phyloP scores from a whole-genome alignment of 1,140 invertebrate genomes.

The Leptestheria dahalacensis region DNA sequence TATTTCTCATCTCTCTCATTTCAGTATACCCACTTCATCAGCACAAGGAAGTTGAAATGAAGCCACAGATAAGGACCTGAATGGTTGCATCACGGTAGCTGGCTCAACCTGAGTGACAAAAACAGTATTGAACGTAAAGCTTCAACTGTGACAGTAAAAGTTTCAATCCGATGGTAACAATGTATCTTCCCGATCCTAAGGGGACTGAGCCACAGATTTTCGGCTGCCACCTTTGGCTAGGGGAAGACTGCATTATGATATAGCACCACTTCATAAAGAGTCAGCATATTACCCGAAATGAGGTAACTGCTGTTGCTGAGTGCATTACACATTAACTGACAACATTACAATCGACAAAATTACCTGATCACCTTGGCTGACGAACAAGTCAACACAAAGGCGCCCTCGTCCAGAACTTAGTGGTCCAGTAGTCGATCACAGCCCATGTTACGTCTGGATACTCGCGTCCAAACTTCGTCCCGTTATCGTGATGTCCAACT shows the following conservation, averaged over 20 bases:
- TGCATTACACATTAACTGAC: too few relatives aligned
- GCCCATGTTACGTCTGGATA: too few relatives aligned
- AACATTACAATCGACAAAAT: not conserved
- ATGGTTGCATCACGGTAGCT: too few relatives aligned
- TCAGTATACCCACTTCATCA: too few relatives aligned
- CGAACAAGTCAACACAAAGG: too few relatives aligned
- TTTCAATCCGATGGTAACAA: not conserved
- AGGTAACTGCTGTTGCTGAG: not conserved
- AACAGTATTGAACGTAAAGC: not conserved
- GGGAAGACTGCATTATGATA: not conserved
- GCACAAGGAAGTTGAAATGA: too few relatives aligned
- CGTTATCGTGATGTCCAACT: too few relatives aligned
- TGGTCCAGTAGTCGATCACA: too few relatives aligned
- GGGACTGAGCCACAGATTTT: not conserved
- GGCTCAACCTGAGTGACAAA: not conserved
- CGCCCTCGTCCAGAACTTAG: too few relatives aligned
- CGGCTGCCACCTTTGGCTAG: not conserved
- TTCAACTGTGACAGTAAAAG: not conserved
- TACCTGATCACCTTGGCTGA: not conserved
- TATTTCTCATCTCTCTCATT: too few relatives aligned
- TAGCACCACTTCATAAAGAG: not conserved
- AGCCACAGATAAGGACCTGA: too few relatives aligned
- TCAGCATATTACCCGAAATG: not conserved
- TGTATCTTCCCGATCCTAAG: not conserved
- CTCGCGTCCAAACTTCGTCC: too few relatives aligned